phyloP scores from a whole-genome alignment of 2,888 invertebrate species.

The Phengaris alcon region DNA sequence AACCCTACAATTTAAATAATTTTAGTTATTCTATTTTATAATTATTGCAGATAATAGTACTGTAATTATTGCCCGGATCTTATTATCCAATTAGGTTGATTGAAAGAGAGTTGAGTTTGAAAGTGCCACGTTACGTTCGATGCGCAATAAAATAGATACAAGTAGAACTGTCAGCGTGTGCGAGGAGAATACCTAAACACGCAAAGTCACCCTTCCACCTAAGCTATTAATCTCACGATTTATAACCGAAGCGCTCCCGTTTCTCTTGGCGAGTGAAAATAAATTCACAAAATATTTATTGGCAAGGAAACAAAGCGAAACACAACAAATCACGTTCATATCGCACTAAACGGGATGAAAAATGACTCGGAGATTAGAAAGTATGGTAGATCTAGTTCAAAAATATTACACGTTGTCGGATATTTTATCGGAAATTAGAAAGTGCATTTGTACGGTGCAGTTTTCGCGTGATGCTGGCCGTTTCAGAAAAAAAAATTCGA shows the following conservation, averaged over 20 bases:
- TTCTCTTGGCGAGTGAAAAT: conserved; percentile 59
- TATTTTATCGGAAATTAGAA: conserved; percentile 31
- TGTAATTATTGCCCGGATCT: neutral
- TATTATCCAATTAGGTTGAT: conserved; percentile 8
- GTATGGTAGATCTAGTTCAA: conserved; percentile 41
- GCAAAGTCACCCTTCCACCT: conserved; percentile 12
- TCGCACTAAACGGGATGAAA: conserved; percentile 45
- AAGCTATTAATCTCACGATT: conserved; percentile 62
- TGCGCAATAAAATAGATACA: neutral
- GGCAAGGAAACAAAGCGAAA: conserved; percentile 55
- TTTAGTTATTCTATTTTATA: too few species aligned
- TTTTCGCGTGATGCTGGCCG: conserved; percentile 33
- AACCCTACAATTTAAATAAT: too few species aligned
- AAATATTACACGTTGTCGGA: conserved; percentile 38
- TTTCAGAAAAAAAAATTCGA: conserved; percentile 58
- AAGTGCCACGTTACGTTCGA: neutral
- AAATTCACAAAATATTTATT: conserved; percentile 58
- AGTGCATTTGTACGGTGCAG: conserved; percentile 25
- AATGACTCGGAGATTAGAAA: conserved; percentile 45
- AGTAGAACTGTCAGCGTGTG: neutral
- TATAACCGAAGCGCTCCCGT: conserved; percentile 61
- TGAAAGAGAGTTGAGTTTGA: neutral
- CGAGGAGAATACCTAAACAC: conserved; percentile 8
- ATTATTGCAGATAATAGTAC: too few species aligned
- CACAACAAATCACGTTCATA: conserved; percentile 53